Base-by-base conservation (phyloP, 2,888 invertebrate genomes). In the Camponotus fellah region DNA sequence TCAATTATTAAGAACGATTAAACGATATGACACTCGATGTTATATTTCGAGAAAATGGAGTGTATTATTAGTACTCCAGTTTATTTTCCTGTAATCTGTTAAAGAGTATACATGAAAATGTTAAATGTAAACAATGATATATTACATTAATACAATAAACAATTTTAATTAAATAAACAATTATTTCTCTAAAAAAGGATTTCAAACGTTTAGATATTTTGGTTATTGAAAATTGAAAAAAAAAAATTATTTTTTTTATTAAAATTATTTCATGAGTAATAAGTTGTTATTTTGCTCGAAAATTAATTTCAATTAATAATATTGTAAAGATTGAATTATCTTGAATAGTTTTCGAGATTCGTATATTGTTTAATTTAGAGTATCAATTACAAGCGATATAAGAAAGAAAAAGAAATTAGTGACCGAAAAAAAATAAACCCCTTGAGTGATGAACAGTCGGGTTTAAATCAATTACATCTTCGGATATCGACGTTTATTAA, bases 391-490 rank as follows among this genome's bases (percentile, higher is more conserved):
- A 43, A 69, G 32, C 17, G 32, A 76, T 37, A 21, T 21, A 17
- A 66, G 9, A 9, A 26, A 2, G 37, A 49, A 3, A 6, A 43
- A 58, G 6, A 21, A 37, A 72, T 46, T 9, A 10, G 26, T n/a
- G 53, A 2, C n/a, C 2, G 43, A 49, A 79, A 60, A 71, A 34
- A 69, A 69, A 34, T n/a, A 4, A 32, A 26, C 8, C 26, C 8
- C 40, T 17, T 17, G 40, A 21, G n/a, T n/a, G 26, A 71, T 26
- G 21, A 14, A 72, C 26, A 37, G 46, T 46, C 34, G 26, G 72
- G 72, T 80, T 60, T 49, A 80, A 80, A 80, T 71, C 60, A 80
- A 80, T 80, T 80, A 71, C 21, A 60, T 21, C 72, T 71, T 26
- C 21, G 37, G 34, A 8, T 80, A 80, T 80, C 26, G 72, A 71